These are phyloP conservation scores for Actinia tenebrosa DNA, from an alignment of 64 coral and sea anemone species.

Conservation along the genomic window DNA sequence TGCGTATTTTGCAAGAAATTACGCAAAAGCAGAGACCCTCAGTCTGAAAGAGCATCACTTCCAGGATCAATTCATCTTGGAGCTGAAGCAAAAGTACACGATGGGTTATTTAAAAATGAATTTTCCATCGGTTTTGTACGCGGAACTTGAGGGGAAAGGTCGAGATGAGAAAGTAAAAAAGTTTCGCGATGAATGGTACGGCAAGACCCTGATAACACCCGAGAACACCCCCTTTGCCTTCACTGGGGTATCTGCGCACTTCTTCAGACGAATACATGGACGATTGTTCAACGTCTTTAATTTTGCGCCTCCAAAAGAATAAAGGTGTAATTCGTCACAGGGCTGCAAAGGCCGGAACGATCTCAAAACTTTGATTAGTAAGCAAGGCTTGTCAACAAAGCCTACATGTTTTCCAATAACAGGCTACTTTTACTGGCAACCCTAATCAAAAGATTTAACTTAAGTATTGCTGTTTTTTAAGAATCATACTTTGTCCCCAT, in stretches of 20 bases:
- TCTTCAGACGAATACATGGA: conserved; percentile 4
- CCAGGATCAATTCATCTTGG: not conserved
- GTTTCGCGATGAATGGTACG: conserved; percentile 10
- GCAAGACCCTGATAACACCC: not conserved
- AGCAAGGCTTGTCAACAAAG: too few relatives aligned
- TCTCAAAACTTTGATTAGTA: too few relatives aligned
- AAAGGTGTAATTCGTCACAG: not conserved
- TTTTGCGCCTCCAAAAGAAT: not conserved
- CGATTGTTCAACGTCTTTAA: not conserved
- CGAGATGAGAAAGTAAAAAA: not conserved
- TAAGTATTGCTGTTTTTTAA: too few relatives aligned
- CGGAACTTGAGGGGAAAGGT: not conserved
- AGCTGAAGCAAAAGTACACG: conserved; percentile 20
- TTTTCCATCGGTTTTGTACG: conserved; percentile 1
- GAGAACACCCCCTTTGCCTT: conserved; percentile 10
- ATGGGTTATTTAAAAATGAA: not conserved
- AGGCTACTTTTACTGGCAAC: too few relatives aligned
- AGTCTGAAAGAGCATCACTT: not conserved
- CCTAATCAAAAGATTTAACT: too few relatives aligned
- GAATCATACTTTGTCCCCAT: too few relatives aligned
- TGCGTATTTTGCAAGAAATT: too few relatives aligned
- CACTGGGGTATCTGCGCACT: not conserved
- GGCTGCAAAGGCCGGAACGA: not conserved
- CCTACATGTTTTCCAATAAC: too few relatives aligned
- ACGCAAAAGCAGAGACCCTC: not conserved